These are phyloP conservation scores for Anabacerthia variegaticeps DNA, from an alignment of 2,797 vertebrate species.

Conservation along the genomic window DNA sequence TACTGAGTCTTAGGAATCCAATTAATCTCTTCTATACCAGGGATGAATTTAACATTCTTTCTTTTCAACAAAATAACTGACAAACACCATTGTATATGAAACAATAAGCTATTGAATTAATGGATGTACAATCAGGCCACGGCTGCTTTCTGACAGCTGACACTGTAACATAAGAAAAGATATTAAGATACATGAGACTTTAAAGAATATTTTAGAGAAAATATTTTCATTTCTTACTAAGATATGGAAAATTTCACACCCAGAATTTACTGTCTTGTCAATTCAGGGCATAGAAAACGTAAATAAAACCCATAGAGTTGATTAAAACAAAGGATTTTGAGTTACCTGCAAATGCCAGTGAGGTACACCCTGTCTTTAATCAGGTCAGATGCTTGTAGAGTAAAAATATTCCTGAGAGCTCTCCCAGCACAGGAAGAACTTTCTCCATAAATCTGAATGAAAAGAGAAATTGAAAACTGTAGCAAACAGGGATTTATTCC, in stretches of 20 bases:
- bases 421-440: conserved; percentile 93
- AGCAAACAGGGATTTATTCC: conserved; percentile 20
- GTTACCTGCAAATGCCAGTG: conserved; percentile 88
- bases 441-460: conserved; percentile 90
- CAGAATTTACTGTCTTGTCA: background rate
- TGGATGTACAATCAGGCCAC: background rate
- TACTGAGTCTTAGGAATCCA: background rate
- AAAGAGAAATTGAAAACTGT: conserved; percentile 64
- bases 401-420: conserved; percentile 90
- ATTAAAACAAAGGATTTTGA: background rate
- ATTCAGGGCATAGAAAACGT: background rate
- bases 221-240: background rate
- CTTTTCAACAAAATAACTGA: background rate
- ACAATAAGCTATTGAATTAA: background rate
- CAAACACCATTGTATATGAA: background rate
- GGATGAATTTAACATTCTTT: background rate
- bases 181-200: background rate
- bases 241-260: background rate
- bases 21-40: background rate
- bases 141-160: background rate
- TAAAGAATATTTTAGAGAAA: background rate
- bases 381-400: conserved; percentile 89
- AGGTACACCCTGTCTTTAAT: conserved; percentile 95
- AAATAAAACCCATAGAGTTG: background rate
- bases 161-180: background rate